phyloP scores from a whole-genome alignment of 2,888 invertebrate genomes.

The Lycophotia porphyrea region DNA sequence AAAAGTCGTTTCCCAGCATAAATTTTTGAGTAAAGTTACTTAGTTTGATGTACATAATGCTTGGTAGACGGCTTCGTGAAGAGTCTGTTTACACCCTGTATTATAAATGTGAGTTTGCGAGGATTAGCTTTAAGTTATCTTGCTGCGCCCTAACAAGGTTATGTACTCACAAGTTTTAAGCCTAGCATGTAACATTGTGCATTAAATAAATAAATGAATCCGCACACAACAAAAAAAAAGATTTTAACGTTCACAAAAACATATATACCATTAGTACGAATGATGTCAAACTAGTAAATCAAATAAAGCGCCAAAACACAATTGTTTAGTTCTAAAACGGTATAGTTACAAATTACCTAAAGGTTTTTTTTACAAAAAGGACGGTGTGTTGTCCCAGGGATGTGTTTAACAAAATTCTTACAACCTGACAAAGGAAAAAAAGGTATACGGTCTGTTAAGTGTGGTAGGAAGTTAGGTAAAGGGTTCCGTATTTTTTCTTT shows the following conservation, averaged over 20 bases:
- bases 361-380: constrained; percentile 26
- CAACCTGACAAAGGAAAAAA: constrained; percentile 54
- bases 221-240: not conserved
- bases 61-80: too few relatives aligned
- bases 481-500: constrained; percentile 36
- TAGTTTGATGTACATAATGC: too few relatives aligned
- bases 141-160: too few relatives aligned
- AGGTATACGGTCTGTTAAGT: constrained; percentile 25
- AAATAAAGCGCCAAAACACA: constrained; percentile 33
- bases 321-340: constrained; percentile 38
- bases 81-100: too few relatives aligned
- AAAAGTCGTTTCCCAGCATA: too few relatives aligned
- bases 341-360: constrained; percentile 52
- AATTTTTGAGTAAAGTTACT: too few relatives aligned
- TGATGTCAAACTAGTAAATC: not conserved
- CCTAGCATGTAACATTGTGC: too few relatives aligned
- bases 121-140: too few relatives aligned
- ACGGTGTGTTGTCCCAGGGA: constrained; percentile 40
- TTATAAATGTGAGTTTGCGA: too few relatives aligned
- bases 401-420: constrained; percentile 68
- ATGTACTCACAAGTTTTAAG: too few relatives aligned
- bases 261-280: not conserved
- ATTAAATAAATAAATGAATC: too few relatives aligned
- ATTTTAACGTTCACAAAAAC: not conserved
- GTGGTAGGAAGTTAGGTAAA: not conserved